Evolutionary conservation across 2,888 invertebrate genomes (phyloP), one percentile per base, ranked within the genome.

Genomic region (Penaeus monodon): DNA sequence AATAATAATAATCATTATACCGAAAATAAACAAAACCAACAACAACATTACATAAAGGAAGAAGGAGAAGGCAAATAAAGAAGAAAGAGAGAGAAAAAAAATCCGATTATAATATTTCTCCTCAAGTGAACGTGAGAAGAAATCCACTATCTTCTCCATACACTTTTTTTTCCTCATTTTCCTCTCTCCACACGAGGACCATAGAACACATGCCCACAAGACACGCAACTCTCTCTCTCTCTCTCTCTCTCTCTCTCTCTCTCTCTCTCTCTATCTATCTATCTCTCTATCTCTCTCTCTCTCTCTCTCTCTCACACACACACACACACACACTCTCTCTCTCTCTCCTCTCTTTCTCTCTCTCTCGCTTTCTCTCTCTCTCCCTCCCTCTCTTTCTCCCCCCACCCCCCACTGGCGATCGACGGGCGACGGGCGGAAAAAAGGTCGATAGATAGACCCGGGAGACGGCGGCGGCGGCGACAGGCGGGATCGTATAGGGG

Each of bases 291-390:
- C 49, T 29, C 76, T 76, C 49, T n/a, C 76, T 76, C 22, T 33
- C 63, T 63, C 38, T 79, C 79, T 65, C 29, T 49, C 64, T 33
- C 33, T 73, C 73, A n/a, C n/a, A n/a, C n/a, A n/a, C n/a, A n/a
- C n/a, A n/a, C n/a, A n/a, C n/a, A n/a, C n/a, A n/a, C n/a, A n/a
- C n/a, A n/a, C n/a, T n/a, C n/a, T 33, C 33, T 73, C 73, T 44
- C 29, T 27, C 64, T 29, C 63, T 27, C 0, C 0, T 29, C 76
- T 10, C 29, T 49, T 0, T 24, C n/a, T 38, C 17, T 14, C 63
- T 64, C 29, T 66, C 44, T 38, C 33, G 0, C 0, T 38, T 4
- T 38, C 3, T 38, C 4, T 10, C 7, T 76, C 76, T 4, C 80
- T 24, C 29, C 33, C 80, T 38, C 66, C 20, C 65, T 81, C 80